phyloP scores from a whole-genome alignment of 1,140 invertebrate genomes.

The Rhagoletis zephyria region DNA sequence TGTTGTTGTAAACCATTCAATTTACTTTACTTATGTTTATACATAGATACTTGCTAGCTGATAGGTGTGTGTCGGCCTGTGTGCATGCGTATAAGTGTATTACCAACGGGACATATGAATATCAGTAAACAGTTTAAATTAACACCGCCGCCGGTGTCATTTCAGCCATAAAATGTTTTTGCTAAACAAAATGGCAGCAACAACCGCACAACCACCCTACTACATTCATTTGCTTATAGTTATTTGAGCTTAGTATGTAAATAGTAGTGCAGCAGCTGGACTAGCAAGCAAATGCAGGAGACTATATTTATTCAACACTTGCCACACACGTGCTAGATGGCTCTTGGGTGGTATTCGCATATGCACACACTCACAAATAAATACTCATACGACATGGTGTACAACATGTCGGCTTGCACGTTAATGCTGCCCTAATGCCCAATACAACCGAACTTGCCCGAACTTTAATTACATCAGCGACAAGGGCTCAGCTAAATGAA shows the following conservation, averaged over 20 bases:
- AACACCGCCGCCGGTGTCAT: slow-evolving; percentile 71
- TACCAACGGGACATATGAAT: neutral
- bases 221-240: no score
- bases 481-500: neutral
- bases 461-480: slow-evolving; percentile 34
- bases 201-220: neutral
- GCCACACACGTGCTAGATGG: neutral
- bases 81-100: neutral
- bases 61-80: neutral
- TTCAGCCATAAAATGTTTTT: slow-evolving; percentile 71
- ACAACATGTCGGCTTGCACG: neutral
- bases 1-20: no score
- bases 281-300: neutral
- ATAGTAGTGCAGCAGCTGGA: slow-evolving; percentile 8
- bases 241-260: neutral
- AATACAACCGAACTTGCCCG: slow-evolving; percentile 23
- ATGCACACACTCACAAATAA: no score
- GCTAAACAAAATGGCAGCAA: slow-evolving; percentile 26
- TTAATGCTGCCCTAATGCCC: slow-evolving; percentile 22
- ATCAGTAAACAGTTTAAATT: slow-evolving; percentile 72
- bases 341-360: neutral
- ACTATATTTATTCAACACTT: neutral
- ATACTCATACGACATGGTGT: slow-evolving; percentile 9
- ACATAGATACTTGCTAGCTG: no score
- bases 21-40: no score